Evolutionary conservation across 1,140 invertebrate genomes (phyloP), one percentile per base, ranked within the genome.

Genomic region (Aphelinus certus): DNA sequence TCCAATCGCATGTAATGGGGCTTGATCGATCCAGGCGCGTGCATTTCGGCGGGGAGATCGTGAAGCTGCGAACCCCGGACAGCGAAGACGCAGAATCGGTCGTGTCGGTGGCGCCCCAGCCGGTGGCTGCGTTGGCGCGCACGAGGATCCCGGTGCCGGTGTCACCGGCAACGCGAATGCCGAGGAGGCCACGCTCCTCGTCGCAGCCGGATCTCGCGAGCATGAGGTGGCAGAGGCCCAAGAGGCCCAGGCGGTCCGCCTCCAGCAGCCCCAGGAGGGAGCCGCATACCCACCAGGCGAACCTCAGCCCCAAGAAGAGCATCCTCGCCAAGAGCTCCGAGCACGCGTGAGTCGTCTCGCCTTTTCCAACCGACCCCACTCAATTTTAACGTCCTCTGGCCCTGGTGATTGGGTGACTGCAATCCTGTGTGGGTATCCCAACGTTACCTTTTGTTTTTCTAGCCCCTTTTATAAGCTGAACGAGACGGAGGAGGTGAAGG

Each of bases 21-120:
- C 26, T 26, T 26, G 26, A 26, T 26, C 26, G 26, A 26, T 26
- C 7, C 45, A 83, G 87, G 70, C 90, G 93, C 79, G 94, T 95
- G 1, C 90, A 93, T 48, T 95, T 95, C 80, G 94, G 94, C 1
- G 94, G 94, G 6, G 94, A 95, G 87, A 90, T 94, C 63, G 91
- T 95, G 0, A 95, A 95, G 87, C 89, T 95, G 80, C 88, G 94
- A 65, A 95, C 94, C 9, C 94, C 94, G 1, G 94, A 95, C 77
- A 94, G 93, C 80, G 94, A 95, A 78, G 88, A 87, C 7, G 80
- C 83, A 0, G 80, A 81, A 43, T 81, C 80, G 2, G 10, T 79
- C 3, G 71, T 80, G 1, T 67, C 74, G 9, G 69, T 10, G 1
- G 7, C 45, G 1, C 63, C 45, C 1, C 65, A 66, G 7, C 48